Percentiles rank a stretch among this genome's conserved stretches.
Evolutionary conservation across 2,797 vertebrate genomes (phyloP).

Genomic region (Saxicola maurus): DNA sequence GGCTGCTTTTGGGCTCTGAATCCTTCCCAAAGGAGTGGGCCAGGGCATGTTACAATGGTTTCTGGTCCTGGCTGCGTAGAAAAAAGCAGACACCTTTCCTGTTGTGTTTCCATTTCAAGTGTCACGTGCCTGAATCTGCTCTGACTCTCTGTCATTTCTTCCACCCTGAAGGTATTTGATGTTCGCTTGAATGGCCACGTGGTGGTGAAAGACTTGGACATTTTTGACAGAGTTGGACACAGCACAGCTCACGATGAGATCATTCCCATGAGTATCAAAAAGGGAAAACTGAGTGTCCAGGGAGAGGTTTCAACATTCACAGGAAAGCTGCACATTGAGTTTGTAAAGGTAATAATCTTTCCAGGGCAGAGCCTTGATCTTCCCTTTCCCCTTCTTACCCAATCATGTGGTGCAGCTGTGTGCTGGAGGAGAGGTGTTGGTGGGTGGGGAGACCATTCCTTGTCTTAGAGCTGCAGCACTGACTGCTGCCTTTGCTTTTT

Average conservation of each 20-base stretch:
- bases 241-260: slow-evolving; percentile 97
- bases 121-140: background rate
- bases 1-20: background rate
- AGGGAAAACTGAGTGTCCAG: slow-evolving; percentile 93
- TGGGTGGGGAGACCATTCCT: background rate
- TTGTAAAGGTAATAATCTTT: slow-evolving; percentile 87
- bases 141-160: slow-evolving; percentile 35
- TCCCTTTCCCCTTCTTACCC: background rate
- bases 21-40: background rate
- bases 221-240: slow-evolving; percentile 96
- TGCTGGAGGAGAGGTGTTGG: background rate
- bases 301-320: slow-evolving; percentile 97
- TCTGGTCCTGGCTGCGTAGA: background rate
- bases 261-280: slow-evolving; percentile 88
- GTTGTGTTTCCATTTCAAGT: background rate
- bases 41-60: background rate
- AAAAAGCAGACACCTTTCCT: background rate
- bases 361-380: background rate
- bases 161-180: slow-evolving; percentile 85
- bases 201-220: slow-evolving; percentile 97
- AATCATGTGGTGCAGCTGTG: background rate
- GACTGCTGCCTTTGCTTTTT: slow-evolving; percentile 46
- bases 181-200: slow-evolving; percentile 92
- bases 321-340: slow-evolving; percentile 92
- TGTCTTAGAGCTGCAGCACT: background rate